phyloP scores from a whole-genome alignment of 2,888 invertebrate genomes.

The Andrena haemorrhoa region DNA sequence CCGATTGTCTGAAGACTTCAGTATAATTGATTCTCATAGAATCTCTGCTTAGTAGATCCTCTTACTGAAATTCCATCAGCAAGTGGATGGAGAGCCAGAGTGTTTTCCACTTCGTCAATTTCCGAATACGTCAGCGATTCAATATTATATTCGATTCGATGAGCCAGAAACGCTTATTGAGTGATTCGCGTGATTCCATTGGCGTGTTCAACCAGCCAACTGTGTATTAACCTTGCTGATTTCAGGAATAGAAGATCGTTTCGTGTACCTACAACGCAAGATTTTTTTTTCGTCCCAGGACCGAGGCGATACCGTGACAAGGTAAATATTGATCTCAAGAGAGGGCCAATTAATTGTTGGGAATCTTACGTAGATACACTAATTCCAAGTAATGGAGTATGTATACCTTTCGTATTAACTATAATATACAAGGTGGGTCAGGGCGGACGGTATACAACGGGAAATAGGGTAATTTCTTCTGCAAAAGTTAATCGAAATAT shows the following conservation, averaged over 20 bases:
- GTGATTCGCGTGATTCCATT: neutral
- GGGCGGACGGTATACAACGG: no score
- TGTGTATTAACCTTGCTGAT: conserved; percentile 10
- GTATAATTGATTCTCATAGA: neutral
- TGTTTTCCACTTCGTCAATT: no score
- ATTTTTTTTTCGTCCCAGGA: neutral
- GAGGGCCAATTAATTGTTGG: conserved; percentile 17
- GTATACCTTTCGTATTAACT: no score
- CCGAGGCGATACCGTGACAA: conserved; percentile 9
- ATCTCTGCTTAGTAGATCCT: no score
- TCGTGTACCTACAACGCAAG: conserved; percentile 2
- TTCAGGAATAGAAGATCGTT: neutral
- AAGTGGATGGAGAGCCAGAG: no score
- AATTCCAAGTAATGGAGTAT: no score
- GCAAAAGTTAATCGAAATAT: no score
- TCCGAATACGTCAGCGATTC: no score
- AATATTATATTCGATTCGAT: neutral
- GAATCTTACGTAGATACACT: conserved; percentile 15
- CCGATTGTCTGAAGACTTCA: neutral
- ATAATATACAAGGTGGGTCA: no score
- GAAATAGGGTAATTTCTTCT: no score
- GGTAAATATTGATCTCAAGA: conserved; percentile 30
- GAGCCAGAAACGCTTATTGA: neutral
- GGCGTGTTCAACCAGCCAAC: neutral
- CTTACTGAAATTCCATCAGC: no score